Evolutionary conservation across 1,140 invertebrate genomes (phyloP).

Genomic region (Aphidius gifuensis): DNA sequence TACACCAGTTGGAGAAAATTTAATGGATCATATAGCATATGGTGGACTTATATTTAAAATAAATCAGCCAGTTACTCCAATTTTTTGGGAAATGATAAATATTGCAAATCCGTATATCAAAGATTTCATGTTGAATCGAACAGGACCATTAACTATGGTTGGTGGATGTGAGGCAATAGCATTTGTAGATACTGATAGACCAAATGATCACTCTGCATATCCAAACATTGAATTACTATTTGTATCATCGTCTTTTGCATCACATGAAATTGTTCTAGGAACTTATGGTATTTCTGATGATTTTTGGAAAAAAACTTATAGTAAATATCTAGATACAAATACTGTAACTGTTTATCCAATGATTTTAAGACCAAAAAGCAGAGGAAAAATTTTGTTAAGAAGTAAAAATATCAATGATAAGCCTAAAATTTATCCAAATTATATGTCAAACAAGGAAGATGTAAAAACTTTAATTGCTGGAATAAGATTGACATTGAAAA

Average conservation of each 20-base stretch:
- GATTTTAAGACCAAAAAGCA: slow-evolving; percentile 65
- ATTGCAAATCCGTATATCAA: slow-evolving; percentile 42
- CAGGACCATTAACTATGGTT: slow-evolving; percentile 71
- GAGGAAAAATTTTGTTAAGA: slow-evolving; percentile 66
- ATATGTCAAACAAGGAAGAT: slow-evolving; percentile 67
- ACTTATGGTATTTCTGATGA: slow-evolving; percentile 61
- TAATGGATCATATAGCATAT: slow-evolving; percentile 75
- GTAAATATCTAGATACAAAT: slow-evolving; percentile 54
- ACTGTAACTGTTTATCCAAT: slow-evolving; percentile 60
- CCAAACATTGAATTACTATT: slow-evolving; percentile 76
- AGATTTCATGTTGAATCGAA: slow-evolving; percentile 56
- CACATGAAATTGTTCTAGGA: slow-evolving; percentile 40
- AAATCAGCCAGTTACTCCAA: slow-evolving; percentile 50
- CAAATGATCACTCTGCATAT: slow-evolving; percentile 61
- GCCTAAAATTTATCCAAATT: slow-evolving; percentile 81
- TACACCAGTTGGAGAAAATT: slow-evolving; percentile 73
- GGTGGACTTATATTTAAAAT: slow-evolving; percentile 68
- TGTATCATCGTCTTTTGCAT: slow-evolving; percentile 56
- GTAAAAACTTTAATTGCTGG: slow-evolving; percentile 63
- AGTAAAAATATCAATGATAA: slow-evolving; percentile 68
- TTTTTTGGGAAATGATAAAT: slow-evolving; percentile 24
- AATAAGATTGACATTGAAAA: slow-evolving; percentile 59
- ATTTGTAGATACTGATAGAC: slow-evolving; percentile 71
- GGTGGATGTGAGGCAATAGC: slow-evolving; percentile 78
- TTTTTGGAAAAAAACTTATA: slow-evolving; percentile 57